Percentiles rank a stretch among this genome's conserved stretches.
Evolutionary conservation across 2,888 invertebrate species (phyloP).

Genomic region (Drosophila helvetica): DNA sequence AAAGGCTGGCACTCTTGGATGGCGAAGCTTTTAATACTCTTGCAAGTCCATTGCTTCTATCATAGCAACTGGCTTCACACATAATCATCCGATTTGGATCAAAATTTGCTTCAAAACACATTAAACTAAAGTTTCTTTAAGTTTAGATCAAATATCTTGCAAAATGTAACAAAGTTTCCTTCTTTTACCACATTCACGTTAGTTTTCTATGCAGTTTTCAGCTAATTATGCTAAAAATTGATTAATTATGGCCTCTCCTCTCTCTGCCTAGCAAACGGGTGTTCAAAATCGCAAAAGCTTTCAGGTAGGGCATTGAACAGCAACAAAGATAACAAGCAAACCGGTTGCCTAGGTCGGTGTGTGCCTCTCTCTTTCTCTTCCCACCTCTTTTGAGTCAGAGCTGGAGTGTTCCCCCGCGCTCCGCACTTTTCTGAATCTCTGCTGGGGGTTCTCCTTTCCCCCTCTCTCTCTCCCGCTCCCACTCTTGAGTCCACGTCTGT

Average conservation of each 20-base stretch:
- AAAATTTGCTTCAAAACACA: background rate
- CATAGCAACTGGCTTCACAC: background rate
- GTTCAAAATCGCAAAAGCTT: background rate
- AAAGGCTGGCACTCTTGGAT: background rate
- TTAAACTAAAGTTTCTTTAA: background rate
- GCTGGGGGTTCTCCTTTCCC: constrained; percentile 8
- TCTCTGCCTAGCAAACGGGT: too few species aligned
- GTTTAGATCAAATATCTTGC: background rate
- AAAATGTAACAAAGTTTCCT: background rate
- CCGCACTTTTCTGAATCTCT: background rate
- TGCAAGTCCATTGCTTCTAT: background rate
- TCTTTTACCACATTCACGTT: background rate
- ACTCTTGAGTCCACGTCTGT: background rate
- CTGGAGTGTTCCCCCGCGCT: constrained; percentile 4
- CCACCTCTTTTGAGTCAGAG: background rate
- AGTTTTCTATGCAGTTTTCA: too few species aligned
- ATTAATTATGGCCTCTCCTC: too few species aligned
- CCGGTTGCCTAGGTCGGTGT: constrained; percentile 30
- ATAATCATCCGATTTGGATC: background rate
- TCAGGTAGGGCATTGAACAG: background rate
- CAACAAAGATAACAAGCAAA: constrained; percentile 30
- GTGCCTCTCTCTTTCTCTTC: constrained; percentile 18
- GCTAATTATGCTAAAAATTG: too few species aligned
- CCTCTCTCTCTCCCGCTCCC: constrained; percentile 8
- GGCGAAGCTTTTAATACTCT: constrained; percentile 18